Evolutionary conservation across 2,797 vertebrate genomes (phyloP).

Genomic region (Oreonectes daqikongensis): DNA sequence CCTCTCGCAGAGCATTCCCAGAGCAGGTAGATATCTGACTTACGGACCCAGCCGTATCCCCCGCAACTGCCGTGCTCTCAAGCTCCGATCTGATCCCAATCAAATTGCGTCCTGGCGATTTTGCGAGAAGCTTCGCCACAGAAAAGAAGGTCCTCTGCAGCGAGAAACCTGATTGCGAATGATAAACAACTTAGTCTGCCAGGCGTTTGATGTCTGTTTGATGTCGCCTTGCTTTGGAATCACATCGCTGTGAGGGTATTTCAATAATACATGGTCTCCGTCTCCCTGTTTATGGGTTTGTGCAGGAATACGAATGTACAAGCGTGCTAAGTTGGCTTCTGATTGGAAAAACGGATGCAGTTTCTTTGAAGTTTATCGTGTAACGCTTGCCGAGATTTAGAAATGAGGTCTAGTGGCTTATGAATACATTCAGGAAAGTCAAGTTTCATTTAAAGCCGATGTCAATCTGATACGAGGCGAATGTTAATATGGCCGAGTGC

Average conservation of each 20-base stretch:
- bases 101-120: slow-evolving; percentile 40
- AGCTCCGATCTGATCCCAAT: slow-evolving; percentile 45
- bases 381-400: slow-evolving; percentile 16
- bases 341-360: slow-evolving; percentile 15
- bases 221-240: slow-evolving; percentile 56
- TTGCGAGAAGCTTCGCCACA: slow-evolving; percentile 20
- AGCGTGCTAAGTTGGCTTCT: slow-evolving; percentile 29
- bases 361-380: slow-evolving; percentile 34
- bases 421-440: slow-evolving; percentile 32
- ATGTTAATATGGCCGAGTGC: not conserved
- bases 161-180: slow-evolving; percentile 55
- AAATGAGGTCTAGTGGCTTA: slow-evolving; percentile 30
- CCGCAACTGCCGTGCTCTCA: slow-evolving; percentile 6
- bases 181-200: slow-evolving; percentile 60
- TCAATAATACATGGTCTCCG: slow-evolving; percentile 57
- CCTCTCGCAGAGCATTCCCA: slow-evolving; percentile 64
- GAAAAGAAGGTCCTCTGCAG: slow-evolving; percentile 43
- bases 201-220: slow-evolving; percentile 55
- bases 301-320: slow-evolving; percentile 25
- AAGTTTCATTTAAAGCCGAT: slow-evolving; percentile 1
- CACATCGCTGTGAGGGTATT: slow-evolving; percentile 50
- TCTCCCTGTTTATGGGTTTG: slow-evolving; percentile 45
- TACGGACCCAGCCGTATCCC: slow-evolving; percentile 12
- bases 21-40: slow-evolving; percentile 6
- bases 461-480: slow-evolving; percentile 27